Base-by-base conservation (phyloP, 2,888 invertebrate genomes). In the Acronicta leporina region DNA sequence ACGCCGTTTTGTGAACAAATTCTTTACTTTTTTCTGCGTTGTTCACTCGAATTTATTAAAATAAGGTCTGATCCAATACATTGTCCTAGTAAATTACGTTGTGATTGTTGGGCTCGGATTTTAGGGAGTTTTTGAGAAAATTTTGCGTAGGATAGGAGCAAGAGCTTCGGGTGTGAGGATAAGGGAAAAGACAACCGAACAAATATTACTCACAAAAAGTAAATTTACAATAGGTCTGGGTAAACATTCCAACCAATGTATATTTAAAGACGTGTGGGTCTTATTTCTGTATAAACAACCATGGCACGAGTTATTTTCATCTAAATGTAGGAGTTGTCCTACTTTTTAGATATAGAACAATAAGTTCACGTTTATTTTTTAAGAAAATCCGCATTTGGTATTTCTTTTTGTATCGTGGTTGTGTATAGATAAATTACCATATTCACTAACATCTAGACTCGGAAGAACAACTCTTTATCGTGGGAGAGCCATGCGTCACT, bases 11-110 rank as follows among this genome's bases (percentile, higher is more conserved):
- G 69, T 75, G 80, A 77, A 80, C 80, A 81, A 82, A 81, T 80
- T 80, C 75, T 81, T 75, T 73, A 76, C 81, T 78, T 80, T 78
- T 75, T 75, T 73, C 59, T 78, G 60, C 75, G 68, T 51, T 77
- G 70, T 69, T 76, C 80, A 77, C 73, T 71, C 59, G 70, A 79
- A 83, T 83, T 82, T 83, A 82, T 83, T 77, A 73, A 77, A 75
- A 76, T 73, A 75, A 75, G 78, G 75, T 75, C 76, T 59, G 76
- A 70, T 66, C 67, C 79, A 71, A 75, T 77, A 79, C 68, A 77
- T 73, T 77, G 66, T 69, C 53, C 63, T 51, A 64, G 58, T 77
- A 63, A 79, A 68, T 77, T 77, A 68, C 69, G 62, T 46, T 68
- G 48, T 63, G 67, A 73, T 77, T 73, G 79, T 68, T 64, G 70